Evolutionary conservation across 2,797 vertebrate species (phyloP), one percentile per base, ranked within the genome.

Genomic region (Melanogrammus aeglefinus): DNA sequence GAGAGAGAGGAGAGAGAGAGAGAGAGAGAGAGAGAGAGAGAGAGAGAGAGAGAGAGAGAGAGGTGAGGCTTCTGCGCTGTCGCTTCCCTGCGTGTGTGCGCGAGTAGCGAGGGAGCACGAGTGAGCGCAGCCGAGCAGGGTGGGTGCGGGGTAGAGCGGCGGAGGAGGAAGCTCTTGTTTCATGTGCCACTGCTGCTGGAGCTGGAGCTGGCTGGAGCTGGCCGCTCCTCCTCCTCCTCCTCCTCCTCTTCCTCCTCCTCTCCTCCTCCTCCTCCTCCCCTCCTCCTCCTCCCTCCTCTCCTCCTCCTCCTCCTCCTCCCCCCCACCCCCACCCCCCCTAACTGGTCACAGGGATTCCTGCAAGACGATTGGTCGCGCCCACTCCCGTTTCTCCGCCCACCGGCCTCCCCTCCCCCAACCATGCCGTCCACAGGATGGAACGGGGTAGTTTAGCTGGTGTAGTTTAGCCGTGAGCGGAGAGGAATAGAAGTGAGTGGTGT

Each of bases 351-450:
- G 89, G 85, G 80, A 85, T 84, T 82, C 84, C 89, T 72, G 86
- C 85, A 77, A 86, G 24, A 75, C 71, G 90, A 94, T 95, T 95
- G 93, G 94, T 94, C 93, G 93, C 94, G 93, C 94, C 94, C 93
- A 91, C 90, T 90, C 74, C 70, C 75, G 72, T 88, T 76, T 76
- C 88, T 87, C 91, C 90, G 73, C 81, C 82, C 75, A 70, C 66
- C 57, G 27, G 31, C 79, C 77, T 78, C 80, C 21, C 71, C 82
- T 77, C 72, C 78, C 81, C 81, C 82, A 41, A 8, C 73, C 38
- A 36, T 74, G 18, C 83, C 91, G 90, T 82, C 91, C 90, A 63
- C 57, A 63, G 57, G 57, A 63, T 63, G 57, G 57, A 63, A 63
- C 57, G 16, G 47, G 4, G 63, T 66, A 24, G 63, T 66, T 66